These are phyloP conservation scores for Anastatus disparis DNA, from an alignment of 1,140 invertebrate genomes.

Conservation along the genomic window DNA sequence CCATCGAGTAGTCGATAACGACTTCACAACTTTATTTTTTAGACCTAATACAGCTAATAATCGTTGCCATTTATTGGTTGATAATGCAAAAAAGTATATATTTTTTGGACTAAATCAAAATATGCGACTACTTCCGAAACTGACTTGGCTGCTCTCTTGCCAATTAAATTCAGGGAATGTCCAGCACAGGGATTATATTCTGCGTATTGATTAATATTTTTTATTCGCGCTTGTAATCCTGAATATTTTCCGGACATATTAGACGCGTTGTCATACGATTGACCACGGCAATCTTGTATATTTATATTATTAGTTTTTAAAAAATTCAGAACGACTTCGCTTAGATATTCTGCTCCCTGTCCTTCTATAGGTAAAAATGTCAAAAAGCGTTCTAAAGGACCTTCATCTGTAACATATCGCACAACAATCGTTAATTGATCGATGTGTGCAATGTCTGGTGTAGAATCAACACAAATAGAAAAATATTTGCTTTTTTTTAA, in stretches of 20 bases:
- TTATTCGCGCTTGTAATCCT: constrained; percentile 19
- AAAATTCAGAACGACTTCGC: too few relatives aligned
- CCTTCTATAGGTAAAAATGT: background rate
- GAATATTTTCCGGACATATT: constrained; percentile 38
- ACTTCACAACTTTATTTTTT: background rate
- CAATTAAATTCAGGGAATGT: constrained; percentile 34
- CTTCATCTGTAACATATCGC: background rate
- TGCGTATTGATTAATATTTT: constrained; percentile 5
- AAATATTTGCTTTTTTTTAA: background rate
- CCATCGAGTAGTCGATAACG: constrained; percentile 9
- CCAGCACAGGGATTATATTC: too few relatives aligned
- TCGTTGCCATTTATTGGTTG: constrained; percentile 20
- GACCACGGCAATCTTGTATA: too few relatives aligned
- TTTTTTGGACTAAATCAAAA: constrained; percentile 26
- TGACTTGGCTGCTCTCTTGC: background rate
- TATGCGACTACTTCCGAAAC: constrained; percentile 4
- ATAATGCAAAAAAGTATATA: constrained; percentile 39
- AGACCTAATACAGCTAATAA: background rate
- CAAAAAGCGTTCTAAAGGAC: background rate
- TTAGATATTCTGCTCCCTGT: too few relatives aligned
- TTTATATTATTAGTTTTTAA: too few relatives aligned
- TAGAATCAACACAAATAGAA: background rate
- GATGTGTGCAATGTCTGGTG: background rate
- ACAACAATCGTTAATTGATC: background rate
- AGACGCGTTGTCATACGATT: constrained; percentile 35